Evolutionary conservation across 2,888 invertebrate genomes (phyloP).

Genomic region (Apotomis capreana): DNA sequence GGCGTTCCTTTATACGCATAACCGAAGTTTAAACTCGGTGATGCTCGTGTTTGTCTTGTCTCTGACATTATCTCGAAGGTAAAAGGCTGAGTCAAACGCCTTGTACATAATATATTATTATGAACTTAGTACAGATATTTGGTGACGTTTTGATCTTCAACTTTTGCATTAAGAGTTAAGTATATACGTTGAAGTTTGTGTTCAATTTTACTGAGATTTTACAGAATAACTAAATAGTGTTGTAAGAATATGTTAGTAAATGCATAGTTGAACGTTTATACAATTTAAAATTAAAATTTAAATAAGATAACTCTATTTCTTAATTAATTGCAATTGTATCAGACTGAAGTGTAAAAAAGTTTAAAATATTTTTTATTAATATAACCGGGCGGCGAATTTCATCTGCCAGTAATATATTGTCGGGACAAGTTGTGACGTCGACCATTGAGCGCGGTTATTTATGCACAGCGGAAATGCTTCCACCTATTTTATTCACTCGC

Average conservation of each 20-base stretch:
- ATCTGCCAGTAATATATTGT: slow-evolving; percentile 65
- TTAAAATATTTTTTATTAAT: slow-evolving; percentile 52
- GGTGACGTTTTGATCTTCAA: slow-evolving; percentile 26
- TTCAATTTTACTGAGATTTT: no score
- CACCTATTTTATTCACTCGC: slow-evolving; percentile 48
- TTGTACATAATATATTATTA: slow-evolving; percentile 33
- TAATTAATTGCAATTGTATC: neutral
- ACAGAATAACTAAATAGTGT: neutral
- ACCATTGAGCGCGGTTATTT: slow-evolving; percentile 60
- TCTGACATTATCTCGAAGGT: slow-evolving; percentile 36
- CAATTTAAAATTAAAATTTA: no score
- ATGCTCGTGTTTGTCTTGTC: slow-evolving; percentile 38
- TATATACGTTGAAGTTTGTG: slow-evolving; percentile 9
- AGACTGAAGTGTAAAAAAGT: slow-evolving; percentile 2
- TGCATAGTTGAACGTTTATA: no score
- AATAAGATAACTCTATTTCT: no score
- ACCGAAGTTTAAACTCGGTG: slow-evolving; percentile 42
- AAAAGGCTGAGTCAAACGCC: slow-evolving; percentile 31
- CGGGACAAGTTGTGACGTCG: slow-evolving; percentile 59
- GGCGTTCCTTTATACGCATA: slow-evolving; percentile 57
- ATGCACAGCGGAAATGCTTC: slow-evolving; percentile 55
- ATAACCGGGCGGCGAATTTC: slow-evolving; percentile 55
- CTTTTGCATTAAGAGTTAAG: neutral
- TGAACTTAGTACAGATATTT: slow-evolving; percentile 33
- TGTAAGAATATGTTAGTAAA: no score